Base-by-base conservation (phyloP, 2,888 invertebrate genomes). In the Leptopterna dolabrata region DNA sequence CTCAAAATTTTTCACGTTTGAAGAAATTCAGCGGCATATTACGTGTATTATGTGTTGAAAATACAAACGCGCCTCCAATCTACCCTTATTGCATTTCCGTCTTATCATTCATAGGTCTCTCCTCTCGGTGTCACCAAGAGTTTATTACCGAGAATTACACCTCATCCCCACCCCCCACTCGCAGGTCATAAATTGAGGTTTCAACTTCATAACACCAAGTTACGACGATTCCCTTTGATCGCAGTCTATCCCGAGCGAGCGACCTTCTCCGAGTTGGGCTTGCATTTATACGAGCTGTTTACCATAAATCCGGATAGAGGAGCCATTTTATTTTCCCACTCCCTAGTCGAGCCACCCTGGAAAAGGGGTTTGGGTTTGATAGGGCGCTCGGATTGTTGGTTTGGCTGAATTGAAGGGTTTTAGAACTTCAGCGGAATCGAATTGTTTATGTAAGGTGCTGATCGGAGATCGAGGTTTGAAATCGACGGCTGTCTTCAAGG, bases 281-380 rank as follows among this genome's bases (percentile, higher is more conserved):
- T 86, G 86, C 86, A 86, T 86, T 86, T 86, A 86, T 86, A 86
- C 86, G 80, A 86, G 78, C 86, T 86, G 76, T 87, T 87, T 82
- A 81, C 71, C 87, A 82, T 82, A 82, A 81, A 87, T 81, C 71
- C 87, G 47, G 73, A 85, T 73, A 63, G 71, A 45, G 73, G 73
- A n/a, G 83, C 70, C 70, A 70, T 83, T 83, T 83, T 83, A 70
- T 83, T 83, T 83, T 83, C 71, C 70, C 24, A 70, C 41, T 36
- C 3, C 73, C 41, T 16, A 30, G 7, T 24, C 73, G 7, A 7
- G n/a, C 16, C 41, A 30, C 55, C 63, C n/a, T 24, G 24, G 63
- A 6, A 27, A 63, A 36, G 7, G 24, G 27, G 63, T 27, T 63
- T 4, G 13, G 24, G 63, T 63, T 63, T 63, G 63, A 63, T 63